phyloP scores from a whole-genome alignment of 2,113 vertebrate genomes.

The Archocentrus centrarchus region DNA sequence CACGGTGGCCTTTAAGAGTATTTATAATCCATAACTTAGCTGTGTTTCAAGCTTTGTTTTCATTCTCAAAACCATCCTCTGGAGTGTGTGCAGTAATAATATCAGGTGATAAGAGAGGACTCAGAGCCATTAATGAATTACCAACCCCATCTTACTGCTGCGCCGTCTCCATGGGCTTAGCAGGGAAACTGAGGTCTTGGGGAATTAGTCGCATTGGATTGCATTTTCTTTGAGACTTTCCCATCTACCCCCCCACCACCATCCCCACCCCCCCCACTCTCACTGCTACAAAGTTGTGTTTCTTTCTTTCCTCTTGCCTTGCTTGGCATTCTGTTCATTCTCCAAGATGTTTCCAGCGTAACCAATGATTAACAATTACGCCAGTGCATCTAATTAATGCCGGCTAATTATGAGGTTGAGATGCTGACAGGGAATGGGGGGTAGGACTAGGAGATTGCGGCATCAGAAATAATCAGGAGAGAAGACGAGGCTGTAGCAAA shows the following conservation, averaged over 20 bases:
- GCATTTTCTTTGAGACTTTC: conserved; percentile 30
- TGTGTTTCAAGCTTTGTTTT: conserved; percentile 41
- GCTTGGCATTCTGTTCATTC: conserved; percentile 78
- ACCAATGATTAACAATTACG: conserved; percentile 85
- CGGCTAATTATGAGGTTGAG: conserved; percentile 82
- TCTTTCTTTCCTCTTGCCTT: conserved; percentile 47
- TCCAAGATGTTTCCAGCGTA: conserved; percentile 79
- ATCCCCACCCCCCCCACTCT: not conserved
- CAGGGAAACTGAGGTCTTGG: conserved; percentile 19
- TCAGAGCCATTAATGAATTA: conserved; percentile 58
- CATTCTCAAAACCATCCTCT: conserved; percentile 18
- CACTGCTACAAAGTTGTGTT: conserved; percentile 25
- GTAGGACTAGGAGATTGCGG: conserved; percentile 48
- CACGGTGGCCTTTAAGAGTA: not conserved
- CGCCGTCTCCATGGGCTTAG: conserved; percentile 38
- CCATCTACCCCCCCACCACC: not conserved
- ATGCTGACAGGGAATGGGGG: conserved; percentile 71
- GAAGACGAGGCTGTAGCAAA: conserved; percentile 39
- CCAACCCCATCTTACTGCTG: conserved; percentile 28
- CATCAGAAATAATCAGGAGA: conserved; percentile 73
- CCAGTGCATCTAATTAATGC: conserved; percentile 83
- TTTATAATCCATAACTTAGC: conserved; percentile 7
- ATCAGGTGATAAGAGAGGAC: conserved; percentile 43
- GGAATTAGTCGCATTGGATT: conserved; percentile 41
- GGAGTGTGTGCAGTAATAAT: conserved; percentile 38